phyloP scores from a whole-genome alignment of 2,888 invertebrate species.

The Drosophila nr. medialis region DNA sequence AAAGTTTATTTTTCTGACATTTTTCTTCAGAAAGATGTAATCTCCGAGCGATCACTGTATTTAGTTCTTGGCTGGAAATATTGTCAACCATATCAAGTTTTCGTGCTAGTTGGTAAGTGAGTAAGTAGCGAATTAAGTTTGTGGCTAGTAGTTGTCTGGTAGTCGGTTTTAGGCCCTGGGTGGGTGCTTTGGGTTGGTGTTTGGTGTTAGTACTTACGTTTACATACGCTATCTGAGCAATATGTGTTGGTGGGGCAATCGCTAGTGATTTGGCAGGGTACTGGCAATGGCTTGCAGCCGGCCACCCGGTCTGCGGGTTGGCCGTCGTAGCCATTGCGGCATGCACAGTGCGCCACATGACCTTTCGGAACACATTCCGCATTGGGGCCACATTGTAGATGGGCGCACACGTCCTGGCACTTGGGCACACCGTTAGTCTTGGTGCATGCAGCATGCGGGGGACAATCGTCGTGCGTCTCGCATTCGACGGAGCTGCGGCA shows the following conservation, averaged over 20 bases:
- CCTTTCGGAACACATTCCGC: slow-evolving; percentile 92
- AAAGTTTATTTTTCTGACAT: background rate
- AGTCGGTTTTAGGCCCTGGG: slow-evolving; percentile 38
- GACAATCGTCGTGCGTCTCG: slow-evolving; percentile 91
- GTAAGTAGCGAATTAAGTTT: slow-evolving; percentile 47
- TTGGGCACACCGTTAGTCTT: slow-evolving; percentile 90
- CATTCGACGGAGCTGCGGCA: slow-evolving; percentile 94
- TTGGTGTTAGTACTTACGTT: slow-evolving; percentile 87
- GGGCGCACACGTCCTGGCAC: slow-evolving; percentile 93
- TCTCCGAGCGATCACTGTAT: background rate
- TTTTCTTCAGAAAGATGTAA: background rate
- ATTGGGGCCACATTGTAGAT: slow-evolving; percentile 91
- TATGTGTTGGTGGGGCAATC: slow-evolving; percentile 93
- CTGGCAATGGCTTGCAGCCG: slow-evolving; percentile 91
- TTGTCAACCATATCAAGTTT: background rate
- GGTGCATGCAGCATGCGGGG: slow-evolving; percentile 91
- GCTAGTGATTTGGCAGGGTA: slow-evolving; percentile 88
- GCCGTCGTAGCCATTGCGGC: slow-evolving; percentile 91
- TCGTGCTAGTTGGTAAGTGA: slow-evolving; percentile 63
- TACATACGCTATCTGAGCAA: slow-evolving; percentile 92
- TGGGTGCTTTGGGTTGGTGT: slow-evolving; percentile 36
- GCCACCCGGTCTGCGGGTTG: slow-evolving; percentile 88
- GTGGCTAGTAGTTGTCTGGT: slow-evolving; percentile 51
- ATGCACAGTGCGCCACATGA: slow-evolving; percentile 92
- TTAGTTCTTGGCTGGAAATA: slow-evolving; percentile 1